Conservation (phyloP, 2,888 invertebrate species). For the Papilio elwesi region DNA sequence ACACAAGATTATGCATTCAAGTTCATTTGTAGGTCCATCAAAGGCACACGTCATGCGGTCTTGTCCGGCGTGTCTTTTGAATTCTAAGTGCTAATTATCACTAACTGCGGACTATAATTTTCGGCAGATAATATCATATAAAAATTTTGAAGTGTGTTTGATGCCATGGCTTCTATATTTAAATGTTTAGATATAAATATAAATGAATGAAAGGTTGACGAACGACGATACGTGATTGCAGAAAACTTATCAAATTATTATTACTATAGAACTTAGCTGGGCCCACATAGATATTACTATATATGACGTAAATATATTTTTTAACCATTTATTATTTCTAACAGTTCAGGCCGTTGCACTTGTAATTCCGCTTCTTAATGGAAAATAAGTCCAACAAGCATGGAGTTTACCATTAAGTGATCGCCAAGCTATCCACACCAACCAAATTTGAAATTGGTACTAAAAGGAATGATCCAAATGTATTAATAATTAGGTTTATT, state of each 20-base stretch:
- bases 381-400: too few relatives aligned
- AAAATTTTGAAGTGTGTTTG: background rate
- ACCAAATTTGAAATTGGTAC: too few relatives aligned
- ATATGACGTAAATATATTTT: too few relatives aligned
- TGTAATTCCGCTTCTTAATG: too few relatives aligned
- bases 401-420: too few relatives aligned
- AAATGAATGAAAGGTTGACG: background rate
- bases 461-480: too few relatives aligned
- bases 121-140: constrained; percentile 15
- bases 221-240: background rate
- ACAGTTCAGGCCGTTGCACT: too few relatives aligned
- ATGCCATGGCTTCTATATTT: background rate
- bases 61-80: constrained; percentile 6
- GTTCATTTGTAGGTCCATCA: constrained; percentile 13
- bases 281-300: too few relatives aligned
- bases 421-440: too few relatives aligned
- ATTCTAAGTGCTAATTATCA: constrained; percentile 29
- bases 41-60: constrained; percentile 17
- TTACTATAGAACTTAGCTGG: too few relatives aligned
- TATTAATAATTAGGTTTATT: too few relatives aligned
- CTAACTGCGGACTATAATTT: constrained; percentile 2
- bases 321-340: too few relatives aligned
- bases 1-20: constrained; percentile 21
- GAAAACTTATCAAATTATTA: background rate
- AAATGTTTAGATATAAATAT: background rate